Conservation (phyloP, 2,888 invertebrate species). For the Gymnosoma rotundatum region DNA sequence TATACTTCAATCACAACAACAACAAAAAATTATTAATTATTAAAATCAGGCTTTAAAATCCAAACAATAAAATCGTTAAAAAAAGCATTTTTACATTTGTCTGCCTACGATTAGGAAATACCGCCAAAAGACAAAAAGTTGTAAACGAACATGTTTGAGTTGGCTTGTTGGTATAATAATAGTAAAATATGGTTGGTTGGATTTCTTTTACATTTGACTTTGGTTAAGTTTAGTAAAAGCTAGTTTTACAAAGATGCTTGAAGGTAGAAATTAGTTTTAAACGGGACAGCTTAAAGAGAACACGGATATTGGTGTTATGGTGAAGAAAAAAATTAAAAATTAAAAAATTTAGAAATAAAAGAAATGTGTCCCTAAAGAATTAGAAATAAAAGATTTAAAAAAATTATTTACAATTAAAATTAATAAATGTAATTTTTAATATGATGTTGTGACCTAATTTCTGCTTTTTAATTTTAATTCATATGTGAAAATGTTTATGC, state of each 20-base stretch:
- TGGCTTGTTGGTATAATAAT: neutral
- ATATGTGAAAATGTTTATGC: neutral
- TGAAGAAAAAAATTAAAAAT: neutral
- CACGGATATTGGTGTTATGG: slow-evolving; percentile 29
- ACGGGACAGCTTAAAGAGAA: slow-evolving; percentile 61
- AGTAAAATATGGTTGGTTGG: slow-evolving; percentile 5
- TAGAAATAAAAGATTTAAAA: neutral
- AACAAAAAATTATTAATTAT: no score
- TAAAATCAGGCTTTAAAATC: neutral
- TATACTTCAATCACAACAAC: no score
- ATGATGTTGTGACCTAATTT: slow-evolving; percentile 6
- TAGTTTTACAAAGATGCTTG: slow-evolving; percentile 56
- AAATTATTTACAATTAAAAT: no score
- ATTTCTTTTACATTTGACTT: neutral
- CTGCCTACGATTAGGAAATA: slow-evolving; percentile 55
- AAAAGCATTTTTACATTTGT: no score
- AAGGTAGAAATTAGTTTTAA: slow-evolving; percentile 57
- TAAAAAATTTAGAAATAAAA: neutral
- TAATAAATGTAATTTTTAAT: neutral
- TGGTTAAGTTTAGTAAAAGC: slow-evolving; percentile 11
- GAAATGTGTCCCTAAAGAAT: neutral
- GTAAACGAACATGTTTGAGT: slow-evolving; percentile 45
- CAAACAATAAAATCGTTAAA: neutral
- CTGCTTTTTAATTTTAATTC: neutral
- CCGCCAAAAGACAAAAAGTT: slow-evolving; percentile 63